phyloP scores from a whole-genome alignment of 30 jellyfish, hydroid and myxozoan genomes.

The Nemopilema nomurai region DNA sequence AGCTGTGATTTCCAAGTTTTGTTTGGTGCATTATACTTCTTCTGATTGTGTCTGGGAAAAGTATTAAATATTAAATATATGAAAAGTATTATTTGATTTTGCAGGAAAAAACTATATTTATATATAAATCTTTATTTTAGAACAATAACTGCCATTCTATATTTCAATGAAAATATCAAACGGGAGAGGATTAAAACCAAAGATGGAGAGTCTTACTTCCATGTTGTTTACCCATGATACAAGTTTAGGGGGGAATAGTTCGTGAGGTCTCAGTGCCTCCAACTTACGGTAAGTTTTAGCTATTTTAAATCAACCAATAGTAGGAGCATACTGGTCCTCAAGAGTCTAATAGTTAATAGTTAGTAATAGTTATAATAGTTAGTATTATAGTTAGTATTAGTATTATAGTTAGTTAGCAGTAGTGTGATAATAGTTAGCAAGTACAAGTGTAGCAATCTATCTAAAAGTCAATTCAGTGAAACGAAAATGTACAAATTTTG shows the following conservation, averaged over 20 bases:
- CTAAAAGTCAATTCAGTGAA: not conserved
- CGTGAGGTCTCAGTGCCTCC: slow-evolving; percentile 28
- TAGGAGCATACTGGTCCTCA: not conserved
- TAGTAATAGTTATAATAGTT: not conserved
- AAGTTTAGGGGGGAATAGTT: slow-evolving; percentile 40
- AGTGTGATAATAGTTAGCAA: not conserved
- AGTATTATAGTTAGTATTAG: not conserved
- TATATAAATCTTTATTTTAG: slow-evolving; percentile 1
- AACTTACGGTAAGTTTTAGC: slow-evolving; percentile 28
- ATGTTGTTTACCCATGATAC: slow-evolving; percentile 39
- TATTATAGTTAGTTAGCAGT: too few species aligned
- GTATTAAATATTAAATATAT: not conserved
- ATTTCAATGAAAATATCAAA: slow-evolving; percentile 37
- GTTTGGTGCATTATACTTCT: not conserved
- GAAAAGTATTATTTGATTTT: not conserved
- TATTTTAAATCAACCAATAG: not conserved
- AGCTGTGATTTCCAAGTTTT: not conserved
- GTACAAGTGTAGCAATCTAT: not conserved
- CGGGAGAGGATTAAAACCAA: slow-evolving; percentile 4
- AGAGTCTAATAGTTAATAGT: not conserved
- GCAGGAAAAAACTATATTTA: not conserved
- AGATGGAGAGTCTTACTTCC: slow-evolving; percentile 10
- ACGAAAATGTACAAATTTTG: not conserved
- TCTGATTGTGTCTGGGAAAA: not conserved
- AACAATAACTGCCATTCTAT: slow-evolving; percentile 23